Conservation (phyloP, 2,888 invertebrate genomes). For the Tricholauxania praeusta region DNA sequence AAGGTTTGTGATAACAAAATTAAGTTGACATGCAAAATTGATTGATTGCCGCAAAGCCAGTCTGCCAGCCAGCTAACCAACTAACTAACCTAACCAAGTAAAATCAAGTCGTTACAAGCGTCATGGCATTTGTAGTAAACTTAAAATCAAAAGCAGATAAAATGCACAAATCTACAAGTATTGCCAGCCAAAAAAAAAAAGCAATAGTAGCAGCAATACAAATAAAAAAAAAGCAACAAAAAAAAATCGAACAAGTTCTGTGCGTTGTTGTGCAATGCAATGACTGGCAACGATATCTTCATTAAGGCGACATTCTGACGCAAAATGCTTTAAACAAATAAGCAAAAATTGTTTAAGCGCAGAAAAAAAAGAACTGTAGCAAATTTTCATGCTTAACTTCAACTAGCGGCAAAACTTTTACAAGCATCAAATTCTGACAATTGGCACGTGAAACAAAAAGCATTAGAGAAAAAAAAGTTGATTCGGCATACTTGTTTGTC, state of each 20-base stretch:
- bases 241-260: not conserved
- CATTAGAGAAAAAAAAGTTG: too few relatives aligned
- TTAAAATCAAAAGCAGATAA: too few relatives aligned
- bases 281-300: slow-evolving; percentile 3
- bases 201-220: slow-evolving; percentile 5
- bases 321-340: not conserved
- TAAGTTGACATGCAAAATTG: slow-evolving; percentile 31
- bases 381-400: too few relatives aligned
- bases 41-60: slow-evolving; percentile 21
- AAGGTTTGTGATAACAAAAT: slow-evolving; percentile 22
- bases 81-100: too few relatives aligned
- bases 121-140: too few relatives aligned
- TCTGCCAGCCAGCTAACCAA: not conserved
- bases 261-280: slow-evolving; percentile 10
- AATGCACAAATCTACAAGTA: not conserved
- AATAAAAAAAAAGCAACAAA: not conserved
- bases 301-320: slow-evolving; percentile 3
- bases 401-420: too few relatives aligned
- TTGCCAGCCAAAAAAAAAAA: not conserved
- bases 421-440: too few relatives aligned
- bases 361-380: not conserved
- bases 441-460: too few relatives aligned
- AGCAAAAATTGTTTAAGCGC: not conserved
- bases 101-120: too few relatives aligned
- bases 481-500: too few relatives aligned